Percentiles rank a stretch among this genome's conserved stretches.
These are phyloP conservation scores for Ophiothrix spiculata DNA, from an alignment of 35 echinoderm and acorn worm species.

Conservation along the genomic window DNA sequence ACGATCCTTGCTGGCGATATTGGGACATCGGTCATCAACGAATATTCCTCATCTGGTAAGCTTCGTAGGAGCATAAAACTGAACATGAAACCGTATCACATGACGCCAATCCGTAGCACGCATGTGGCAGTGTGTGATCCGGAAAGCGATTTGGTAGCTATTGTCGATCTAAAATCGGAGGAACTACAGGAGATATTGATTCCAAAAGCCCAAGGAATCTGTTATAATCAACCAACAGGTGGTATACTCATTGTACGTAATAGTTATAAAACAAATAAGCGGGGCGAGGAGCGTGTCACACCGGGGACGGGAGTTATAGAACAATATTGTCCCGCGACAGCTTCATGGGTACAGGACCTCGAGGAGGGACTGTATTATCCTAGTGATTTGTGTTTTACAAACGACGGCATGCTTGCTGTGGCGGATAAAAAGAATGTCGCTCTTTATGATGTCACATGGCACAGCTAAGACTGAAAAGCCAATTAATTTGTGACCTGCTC, in stretches of 20 bases:
- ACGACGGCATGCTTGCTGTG: not conserved
- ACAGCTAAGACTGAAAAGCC: too few species aligned
- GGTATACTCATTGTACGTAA: not conserved
- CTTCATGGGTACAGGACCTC: not conserved
- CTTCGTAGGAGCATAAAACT: not conserved
- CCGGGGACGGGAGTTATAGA: not conserved
- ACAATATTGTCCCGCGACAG: not conserved
- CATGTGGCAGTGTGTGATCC: not conserved
- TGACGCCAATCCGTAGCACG: not conserved
- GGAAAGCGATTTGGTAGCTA: not conserved
- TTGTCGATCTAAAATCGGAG: not conserved
- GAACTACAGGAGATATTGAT: not conserved
- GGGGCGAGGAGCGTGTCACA: not conserved
- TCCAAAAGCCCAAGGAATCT: not conserved
- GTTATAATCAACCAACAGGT: not conserved
- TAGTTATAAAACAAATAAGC: not conserved
- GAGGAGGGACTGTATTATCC: not conserved
- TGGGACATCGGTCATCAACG: not conserved
- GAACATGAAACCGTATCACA: not conserved
- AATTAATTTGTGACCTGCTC: too few species aligned
- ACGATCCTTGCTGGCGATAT: not conserved
- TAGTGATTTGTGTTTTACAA: not conserved
- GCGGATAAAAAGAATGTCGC: not conserved
- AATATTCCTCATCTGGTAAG: not conserved
- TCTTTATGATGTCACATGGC: conserved; percentile 7